phyloP scores from a whole-genome alignment of 1,140 invertebrate species.

The Scylla paramamosain region DNA sequence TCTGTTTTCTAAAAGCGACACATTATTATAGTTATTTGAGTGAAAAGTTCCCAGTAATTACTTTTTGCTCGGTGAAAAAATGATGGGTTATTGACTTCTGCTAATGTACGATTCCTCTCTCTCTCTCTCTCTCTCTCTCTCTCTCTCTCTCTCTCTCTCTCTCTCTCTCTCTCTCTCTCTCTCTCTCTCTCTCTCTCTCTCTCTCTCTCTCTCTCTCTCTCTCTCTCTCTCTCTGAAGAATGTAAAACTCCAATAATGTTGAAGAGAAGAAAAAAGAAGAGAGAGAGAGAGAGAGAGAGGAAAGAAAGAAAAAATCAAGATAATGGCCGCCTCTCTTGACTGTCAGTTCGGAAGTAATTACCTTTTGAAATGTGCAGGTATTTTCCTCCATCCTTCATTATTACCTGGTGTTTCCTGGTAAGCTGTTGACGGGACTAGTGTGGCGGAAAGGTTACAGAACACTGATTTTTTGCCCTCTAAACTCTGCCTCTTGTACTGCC shows the following conservation, averaged over 20 bases:
- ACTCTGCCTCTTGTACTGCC: no score
- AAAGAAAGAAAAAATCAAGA: background rate
- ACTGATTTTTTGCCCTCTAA: no score
- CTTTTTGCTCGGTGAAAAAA: no score
- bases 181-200: background rate
- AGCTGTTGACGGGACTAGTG: background rate
- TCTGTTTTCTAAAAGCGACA: no score
- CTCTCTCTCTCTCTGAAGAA: background rate
- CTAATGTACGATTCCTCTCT: no score
- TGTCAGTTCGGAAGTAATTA: background rate
- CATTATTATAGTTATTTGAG: no score
- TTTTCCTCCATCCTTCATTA: background rate
- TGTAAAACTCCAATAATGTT: background rate
- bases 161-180: background rate
- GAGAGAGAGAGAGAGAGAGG: background rate
- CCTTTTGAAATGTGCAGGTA: background rate
- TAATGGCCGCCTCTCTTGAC: background rate
- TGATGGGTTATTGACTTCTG: no score
- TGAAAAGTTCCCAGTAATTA: no score
- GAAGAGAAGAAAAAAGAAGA: no score
- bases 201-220: conserved; percentile 20
- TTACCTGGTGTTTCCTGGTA: background rate
- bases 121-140: background rate
- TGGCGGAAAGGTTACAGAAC: background rate
- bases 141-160: background rate